Percentiles rank a stretch among this genome's conserved stretches.
Evolutionary conservation across 2,888 invertebrate species (phyloP).

Genomic region (Adelphocoris suturalis): DNA sequence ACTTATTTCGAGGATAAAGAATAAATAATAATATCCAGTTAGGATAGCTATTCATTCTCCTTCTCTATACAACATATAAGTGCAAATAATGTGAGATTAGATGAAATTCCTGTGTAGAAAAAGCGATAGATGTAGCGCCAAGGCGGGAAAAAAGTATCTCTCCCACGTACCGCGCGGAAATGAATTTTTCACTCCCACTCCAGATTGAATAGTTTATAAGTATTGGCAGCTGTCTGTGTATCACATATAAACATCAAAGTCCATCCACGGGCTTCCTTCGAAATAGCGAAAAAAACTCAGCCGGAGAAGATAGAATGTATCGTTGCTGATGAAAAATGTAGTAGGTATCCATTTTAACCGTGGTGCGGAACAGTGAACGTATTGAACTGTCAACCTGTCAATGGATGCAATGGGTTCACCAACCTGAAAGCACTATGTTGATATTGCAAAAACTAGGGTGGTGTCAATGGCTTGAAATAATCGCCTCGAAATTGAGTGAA

Average conservation of each 20-base stretch:
- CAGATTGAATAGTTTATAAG: constrained; percentile 17
- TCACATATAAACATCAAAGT: neutral
- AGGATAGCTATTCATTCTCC: no score
- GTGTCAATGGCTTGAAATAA: no score
- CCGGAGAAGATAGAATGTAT: neutral
- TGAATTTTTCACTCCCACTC: constrained; percentile 4
- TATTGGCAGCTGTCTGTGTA: constrained; percentile 20
- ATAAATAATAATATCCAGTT: no score
- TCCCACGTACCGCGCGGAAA: neutral
- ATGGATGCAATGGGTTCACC: no score
- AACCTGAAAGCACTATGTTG: no score
- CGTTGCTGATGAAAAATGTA: constrained; percentile 15
- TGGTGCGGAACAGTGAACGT: neutral
- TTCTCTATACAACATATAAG: no score
- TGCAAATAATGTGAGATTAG: no score
- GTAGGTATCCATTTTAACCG: neutral
- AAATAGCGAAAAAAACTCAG: neutral
- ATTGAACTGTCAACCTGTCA: neutral
- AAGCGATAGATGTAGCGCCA: no score
- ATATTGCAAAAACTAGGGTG: no score
- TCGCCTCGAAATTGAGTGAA: no score
- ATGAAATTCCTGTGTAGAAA: no score
- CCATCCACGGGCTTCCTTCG: neutral
- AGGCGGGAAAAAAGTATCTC: neutral
- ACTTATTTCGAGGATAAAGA: no score